Percentiles rank a stretch among this genome's conserved stretches.
Evolutionary conservation across 1,140 invertebrate genomes (phyloP).

Genomic region (Lepidotrigona ventralis): DNA sequence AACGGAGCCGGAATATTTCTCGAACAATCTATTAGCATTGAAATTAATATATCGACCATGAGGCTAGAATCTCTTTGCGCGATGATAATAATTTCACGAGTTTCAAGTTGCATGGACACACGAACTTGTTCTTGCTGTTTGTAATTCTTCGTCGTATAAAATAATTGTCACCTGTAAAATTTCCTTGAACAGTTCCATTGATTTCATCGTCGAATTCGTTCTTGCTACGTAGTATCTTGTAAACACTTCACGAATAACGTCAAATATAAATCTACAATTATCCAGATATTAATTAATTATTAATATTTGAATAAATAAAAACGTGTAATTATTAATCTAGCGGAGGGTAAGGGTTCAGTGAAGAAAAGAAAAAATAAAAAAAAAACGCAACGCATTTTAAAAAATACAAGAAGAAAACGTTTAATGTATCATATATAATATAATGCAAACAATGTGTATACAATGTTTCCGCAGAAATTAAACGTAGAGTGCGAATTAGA

Average conservation of each 20-base stretch:
- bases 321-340: neutral
- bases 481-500: constrained; percentile 31
- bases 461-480: constrained; percentile 47
- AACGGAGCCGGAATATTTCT: neutral
- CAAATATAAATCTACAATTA: no score
- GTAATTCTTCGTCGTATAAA: neutral
- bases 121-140: neutral
- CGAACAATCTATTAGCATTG: neutral
- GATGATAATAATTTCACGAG: neutral
- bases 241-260: neutral
- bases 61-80: neutral
- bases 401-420: constrained; percentile 71
- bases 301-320: no score
- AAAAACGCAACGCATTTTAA: constrained; percentile 48
- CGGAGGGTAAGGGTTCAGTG: neutral
- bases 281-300: no score
- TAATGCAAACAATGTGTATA: constrained; percentile 58
- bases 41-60: neutral
- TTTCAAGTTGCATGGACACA: no score
- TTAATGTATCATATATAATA: constrained; percentile 70
- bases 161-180: neutral
- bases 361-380: neutral
- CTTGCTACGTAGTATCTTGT: neutral
- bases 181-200: neutral
- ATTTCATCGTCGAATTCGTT: neutral